Evolutionary conservation across 2,888 invertebrate species (phyloP).

Genomic region (Drosophila nigricruria): DNA sequence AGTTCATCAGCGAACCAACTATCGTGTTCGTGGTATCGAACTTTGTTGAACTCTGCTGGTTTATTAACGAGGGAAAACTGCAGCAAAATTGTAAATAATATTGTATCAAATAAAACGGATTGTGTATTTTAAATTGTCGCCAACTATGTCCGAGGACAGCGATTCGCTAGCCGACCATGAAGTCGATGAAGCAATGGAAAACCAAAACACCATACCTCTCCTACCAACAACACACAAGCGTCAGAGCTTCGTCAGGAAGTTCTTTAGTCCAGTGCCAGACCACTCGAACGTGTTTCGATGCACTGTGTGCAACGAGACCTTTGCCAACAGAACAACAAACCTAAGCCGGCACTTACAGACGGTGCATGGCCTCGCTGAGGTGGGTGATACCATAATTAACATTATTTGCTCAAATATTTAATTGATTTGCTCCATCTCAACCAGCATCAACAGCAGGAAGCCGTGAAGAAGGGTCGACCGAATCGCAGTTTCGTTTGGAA

Average conservation of each 20-base stretch:
- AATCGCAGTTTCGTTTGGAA: conserved; percentile 80
- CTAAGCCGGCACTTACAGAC: conserved; percentile 67
- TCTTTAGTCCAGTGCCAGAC: conserved; percentile 62
- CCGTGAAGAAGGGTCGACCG: conserved; percentile 59
- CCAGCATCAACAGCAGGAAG: conserved; percentile 28
- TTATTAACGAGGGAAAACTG: conserved; percentile 40
- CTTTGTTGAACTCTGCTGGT: not conserved
- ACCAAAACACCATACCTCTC: conserved; percentile 36
- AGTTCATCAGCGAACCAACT: not conserved
- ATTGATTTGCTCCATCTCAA: not conserved
- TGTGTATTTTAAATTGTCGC: not conserved
- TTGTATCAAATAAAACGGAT: not conserved
- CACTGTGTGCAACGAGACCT: conserved; percentile 67
- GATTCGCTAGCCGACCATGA: conserved; percentile 39
- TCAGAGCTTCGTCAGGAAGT: conserved; percentile 73
- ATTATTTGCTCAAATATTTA: not conserved
- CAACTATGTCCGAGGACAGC: conserved; percentile 41
- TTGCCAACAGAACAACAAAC: conserved; percentile 69
- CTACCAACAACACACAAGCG: conserved; percentile 26
- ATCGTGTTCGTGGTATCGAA: conserved; percentile 39
- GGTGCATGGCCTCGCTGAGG: conserved; percentile 55
- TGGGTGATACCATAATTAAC: not conserved
- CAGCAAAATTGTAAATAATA: conserved; percentile 32
- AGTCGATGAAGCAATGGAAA: conserved; percentile 33
- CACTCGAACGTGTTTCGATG: conserved; percentile 60